These are phyloP conservation scores for Eupsittula cactorum DNA, from an alignment of 2,113 vertebrate species.

Conservation along the genomic window DNA sequence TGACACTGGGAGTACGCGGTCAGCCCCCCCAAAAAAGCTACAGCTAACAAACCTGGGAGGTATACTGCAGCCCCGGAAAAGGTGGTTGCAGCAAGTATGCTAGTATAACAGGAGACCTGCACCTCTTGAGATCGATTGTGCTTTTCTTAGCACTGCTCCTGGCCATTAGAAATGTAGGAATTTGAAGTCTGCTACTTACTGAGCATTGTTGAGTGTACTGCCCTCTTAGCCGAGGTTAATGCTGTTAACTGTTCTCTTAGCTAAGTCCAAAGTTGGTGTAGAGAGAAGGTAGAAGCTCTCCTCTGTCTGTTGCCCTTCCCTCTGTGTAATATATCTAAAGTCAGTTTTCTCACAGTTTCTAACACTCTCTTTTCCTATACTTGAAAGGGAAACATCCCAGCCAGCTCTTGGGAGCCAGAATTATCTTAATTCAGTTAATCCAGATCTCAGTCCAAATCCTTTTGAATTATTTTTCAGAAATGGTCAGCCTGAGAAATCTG, in stretches of 20 bases:
- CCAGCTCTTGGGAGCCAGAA: background rate
- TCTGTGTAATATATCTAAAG: background rate
- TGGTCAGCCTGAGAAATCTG: conserved; percentile 1
- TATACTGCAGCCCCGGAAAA: background rate
- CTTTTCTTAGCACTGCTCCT: background rate
- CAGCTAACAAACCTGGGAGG: background rate
- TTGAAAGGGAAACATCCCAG: background rate
- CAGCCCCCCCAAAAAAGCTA: background rate
- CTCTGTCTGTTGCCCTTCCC: background rate
- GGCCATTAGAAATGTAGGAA: background rate
- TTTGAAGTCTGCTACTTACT: background rate
- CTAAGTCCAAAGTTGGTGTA: background rate
- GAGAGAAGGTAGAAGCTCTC: background rate
- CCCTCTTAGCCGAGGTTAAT: background rate
- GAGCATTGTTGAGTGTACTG: background rate
- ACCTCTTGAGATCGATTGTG: background rate
- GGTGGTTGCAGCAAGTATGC: background rate
- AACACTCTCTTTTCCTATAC: background rate
- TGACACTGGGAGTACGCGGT: background rate
- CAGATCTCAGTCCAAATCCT: conserved; percentile 12
- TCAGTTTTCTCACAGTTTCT: background rate
- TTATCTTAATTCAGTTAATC: background rate
- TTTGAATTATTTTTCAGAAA: conserved; percentile 26
- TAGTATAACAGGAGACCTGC: background rate
- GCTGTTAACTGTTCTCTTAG: background rate